Conservation (phyloP, 2,113 vertebrate genomes). For the Marmota flaviventris region DNA sequence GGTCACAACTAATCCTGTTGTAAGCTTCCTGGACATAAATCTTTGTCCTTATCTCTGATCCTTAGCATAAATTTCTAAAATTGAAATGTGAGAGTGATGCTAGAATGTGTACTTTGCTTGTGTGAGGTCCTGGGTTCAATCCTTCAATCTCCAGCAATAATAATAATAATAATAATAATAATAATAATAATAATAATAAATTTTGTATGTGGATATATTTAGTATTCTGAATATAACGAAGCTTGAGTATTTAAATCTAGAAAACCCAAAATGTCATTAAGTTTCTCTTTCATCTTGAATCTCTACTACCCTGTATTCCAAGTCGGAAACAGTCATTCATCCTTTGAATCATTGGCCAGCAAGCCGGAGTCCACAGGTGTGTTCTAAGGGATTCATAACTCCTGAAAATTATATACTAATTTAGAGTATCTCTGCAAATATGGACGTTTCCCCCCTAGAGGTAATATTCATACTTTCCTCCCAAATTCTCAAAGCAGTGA, state of each 20-base stretch:
- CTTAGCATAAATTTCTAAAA: slow-evolving; percentile 2
- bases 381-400: background rate
- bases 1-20: background rate
- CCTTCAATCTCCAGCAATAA: background rate
- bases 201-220: slow-evolving; percentile 16
- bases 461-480: background rate
- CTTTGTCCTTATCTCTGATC: slow-evolving; percentile 11
- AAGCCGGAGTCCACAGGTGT: background rate
- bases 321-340: background rate
- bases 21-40: background rate
- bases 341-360: background rate
- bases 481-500: background rate
- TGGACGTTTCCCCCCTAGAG: background rate
- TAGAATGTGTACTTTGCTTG: background rate
- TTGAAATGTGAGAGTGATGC: background rate
- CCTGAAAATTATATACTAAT: background rate
- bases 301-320: background rate
- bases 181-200: background rate
- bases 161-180: too few relatives aligned
- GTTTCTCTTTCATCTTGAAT: background rate
- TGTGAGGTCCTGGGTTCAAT: background rate
- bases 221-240: slow-evolving; percentile 14
- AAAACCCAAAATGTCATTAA: background rate
- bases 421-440: background rate
- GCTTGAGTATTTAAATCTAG: slow-evolving; percentile 19